A percentile compares a stretch with the other conserved stretches of the same genome.
Evolutionary conservation across 1,140 invertebrate genomes (phyloP).

Genomic region (Zaprionus vittiger): DNA sequence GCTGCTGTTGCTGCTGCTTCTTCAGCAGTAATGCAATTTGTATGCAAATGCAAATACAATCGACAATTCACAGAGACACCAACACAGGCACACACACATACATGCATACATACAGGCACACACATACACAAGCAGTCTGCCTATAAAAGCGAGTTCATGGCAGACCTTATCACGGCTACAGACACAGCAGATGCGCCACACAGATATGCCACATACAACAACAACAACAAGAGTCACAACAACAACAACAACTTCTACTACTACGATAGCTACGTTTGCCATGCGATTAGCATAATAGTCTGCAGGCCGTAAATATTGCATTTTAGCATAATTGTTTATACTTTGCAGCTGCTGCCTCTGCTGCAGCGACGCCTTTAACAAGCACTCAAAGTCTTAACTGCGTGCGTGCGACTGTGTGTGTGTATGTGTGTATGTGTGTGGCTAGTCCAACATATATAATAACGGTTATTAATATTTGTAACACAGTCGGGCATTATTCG

Average conservation of each 20-base stretch:
- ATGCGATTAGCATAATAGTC: constrained; percentile 77
- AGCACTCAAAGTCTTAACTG: constrained; percentile 11
- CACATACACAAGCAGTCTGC: background rate
- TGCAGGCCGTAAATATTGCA: constrained; percentile 77
- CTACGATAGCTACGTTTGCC: constrained; percentile 30
- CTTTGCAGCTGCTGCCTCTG: constrained; percentile 60
- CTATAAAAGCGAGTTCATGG: constrained; percentile 31
- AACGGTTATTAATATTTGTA: constrained; percentile 10
- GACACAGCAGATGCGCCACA: constrained; percentile 21
- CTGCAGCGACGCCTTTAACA: constrained; percentile 48
- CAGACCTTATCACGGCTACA: constrained; percentile 40
- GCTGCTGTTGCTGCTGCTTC: constrained; percentile 59
- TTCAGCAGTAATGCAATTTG: constrained; percentile 79
- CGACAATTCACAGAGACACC: constrained; percentile 61
- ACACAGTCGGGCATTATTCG: background rate
- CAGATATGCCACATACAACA: background rate
- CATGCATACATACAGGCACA: background rate
- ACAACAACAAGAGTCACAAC: constrained; percentile 6
- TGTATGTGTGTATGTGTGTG: background rate
- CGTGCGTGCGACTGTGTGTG: background rate
- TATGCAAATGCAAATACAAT: constrained; percentile 82
- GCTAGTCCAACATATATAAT: background rate
- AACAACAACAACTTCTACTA: background rate
- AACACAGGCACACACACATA: constrained; percentile 11
- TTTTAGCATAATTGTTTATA: constrained; percentile 81